A percentile compares a stretch with the other conserved stretches of the same genome.
phyloP scores from a whole-genome alignment of 2,797 vertebrate genomes.

The Alcedo quadribrachys region DNA sequence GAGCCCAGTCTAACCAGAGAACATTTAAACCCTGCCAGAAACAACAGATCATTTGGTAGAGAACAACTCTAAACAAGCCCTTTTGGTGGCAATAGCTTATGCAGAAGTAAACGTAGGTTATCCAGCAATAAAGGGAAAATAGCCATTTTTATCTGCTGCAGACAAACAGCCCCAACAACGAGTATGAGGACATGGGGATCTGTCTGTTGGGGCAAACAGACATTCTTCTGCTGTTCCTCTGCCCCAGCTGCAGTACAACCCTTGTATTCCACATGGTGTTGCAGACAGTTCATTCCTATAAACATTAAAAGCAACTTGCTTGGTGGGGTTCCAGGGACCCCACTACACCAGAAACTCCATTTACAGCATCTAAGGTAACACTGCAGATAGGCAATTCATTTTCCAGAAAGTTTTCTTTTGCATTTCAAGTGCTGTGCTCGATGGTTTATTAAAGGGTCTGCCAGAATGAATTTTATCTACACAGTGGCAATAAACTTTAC shows the following conservation, averaged over 20 bases:
- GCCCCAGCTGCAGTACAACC: neutral
- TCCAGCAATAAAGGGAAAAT: neutral
- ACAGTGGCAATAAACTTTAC: neutral
- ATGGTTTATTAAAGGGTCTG: conserved; percentile 5
- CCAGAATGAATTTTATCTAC: neutral
- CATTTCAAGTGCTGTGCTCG: neutral
- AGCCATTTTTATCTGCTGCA: conserved; percentile 1
- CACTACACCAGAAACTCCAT: neutral
- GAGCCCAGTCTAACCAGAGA: neutral
- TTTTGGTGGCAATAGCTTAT: neutral
- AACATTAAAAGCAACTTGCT: neutral
- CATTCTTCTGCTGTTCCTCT: neutral
- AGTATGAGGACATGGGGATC: neutral
- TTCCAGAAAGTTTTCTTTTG: neutral
- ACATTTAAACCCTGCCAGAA: neutral
- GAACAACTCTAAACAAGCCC: neutral
- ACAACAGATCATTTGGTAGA: neutral
- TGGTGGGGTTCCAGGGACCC: neutral
- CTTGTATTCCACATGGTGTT: neutral
- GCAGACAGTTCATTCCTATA: neutral
- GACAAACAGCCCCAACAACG: neutral
- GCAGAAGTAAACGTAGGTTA: conserved; percentile 5
- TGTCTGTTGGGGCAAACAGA: neutral
- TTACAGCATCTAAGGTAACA: neutral
- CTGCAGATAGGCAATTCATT: neutral